Base-by-base conservation (phyloP, 1,140 invertebrate genomes). In the Littorina saxatilis region DNA sequence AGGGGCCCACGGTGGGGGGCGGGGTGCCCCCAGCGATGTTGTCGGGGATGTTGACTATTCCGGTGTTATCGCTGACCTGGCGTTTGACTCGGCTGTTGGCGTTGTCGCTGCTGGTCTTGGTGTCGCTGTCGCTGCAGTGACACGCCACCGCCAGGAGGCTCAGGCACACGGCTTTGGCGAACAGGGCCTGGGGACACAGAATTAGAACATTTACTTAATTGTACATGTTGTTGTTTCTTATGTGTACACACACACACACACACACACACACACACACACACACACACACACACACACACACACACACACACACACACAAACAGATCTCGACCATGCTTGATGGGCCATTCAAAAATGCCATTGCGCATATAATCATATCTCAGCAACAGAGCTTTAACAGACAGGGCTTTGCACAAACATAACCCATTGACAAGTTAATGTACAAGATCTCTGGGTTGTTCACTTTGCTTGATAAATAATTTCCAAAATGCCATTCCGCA, bases 251-350 rank as follows among this genome's bases (percentile, higher is more conserved):
- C 50, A 52, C 50, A 52, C 50, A 52, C 50, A 52, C 50, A 52
- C 50, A 52, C 50, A 52, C 50, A 52, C 50, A 68, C 66, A 68
- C 66, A 68, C 66, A 68, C 66, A 68, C 66, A 68, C 66, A 68
- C 66, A 68, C n/a, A 68, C 63, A 35, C 63, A 68, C 63, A 68
- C 63, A 68, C 63, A 68, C 63, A 68, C 63, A 68, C 63, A 29
- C 27, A 29, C 17, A 27, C 61, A 63, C 27, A 63, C 61, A 63
- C 27, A 29, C 27, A n/a, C n/a, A n/a, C n/a, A n/a, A n/a, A n/a
- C n/a, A n/a, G n/a, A n/a, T n/a, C n/a, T n/a, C n/a, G n/a, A 27
- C n/a, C n/a, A n/a, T n/a, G n/a, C n/a, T n/a, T n/a, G n/a, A n/a
- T n/a, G n/a, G n/a, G n/a, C n/a, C n/a, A n/a, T n/a, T n/a, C n/a